A percentile compares a stretch with the other conserved stretches of the same genome.
Conservation (phyloP, 2,888 invertebrate genomes). For the Chymomyza fuscimana region DNA sequence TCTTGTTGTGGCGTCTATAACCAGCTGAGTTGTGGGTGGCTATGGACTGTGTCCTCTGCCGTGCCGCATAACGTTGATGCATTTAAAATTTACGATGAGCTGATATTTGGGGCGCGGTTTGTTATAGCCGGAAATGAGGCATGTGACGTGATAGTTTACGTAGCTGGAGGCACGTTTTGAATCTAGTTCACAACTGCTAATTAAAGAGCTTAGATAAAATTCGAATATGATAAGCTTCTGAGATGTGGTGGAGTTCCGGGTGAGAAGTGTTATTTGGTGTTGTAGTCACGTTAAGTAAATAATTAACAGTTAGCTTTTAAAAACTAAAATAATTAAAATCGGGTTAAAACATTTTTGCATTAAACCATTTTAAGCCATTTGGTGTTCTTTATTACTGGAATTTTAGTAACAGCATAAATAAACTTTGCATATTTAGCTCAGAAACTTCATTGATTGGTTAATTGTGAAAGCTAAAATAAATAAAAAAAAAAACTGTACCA, state of each 20-base stretch:
- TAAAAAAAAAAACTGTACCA: too few species aligned
- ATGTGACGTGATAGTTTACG: slow-evolving; percentile 2
- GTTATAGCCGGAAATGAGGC: slow-evolving; percentile 36
- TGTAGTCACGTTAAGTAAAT: too few species aligned
- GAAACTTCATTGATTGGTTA: too few species aligned
- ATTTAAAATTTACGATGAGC: neutral
- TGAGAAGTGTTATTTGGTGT: too few species aligned
- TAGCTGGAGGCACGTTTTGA: neutral
- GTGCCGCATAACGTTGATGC: neutral
- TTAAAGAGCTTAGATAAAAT: neutral
- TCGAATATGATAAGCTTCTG: neutral
- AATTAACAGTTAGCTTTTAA: too few species aligned
- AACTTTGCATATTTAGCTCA: too few species aligned
- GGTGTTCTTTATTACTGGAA: too few species aligned
- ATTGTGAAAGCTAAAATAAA: too few species aligned
- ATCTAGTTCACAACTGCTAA: neutral
- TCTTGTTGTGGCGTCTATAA: slow-evolving; percentile 42
- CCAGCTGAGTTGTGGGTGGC: slow-evolving; percentile 41
- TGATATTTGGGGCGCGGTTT: slow-evolving; percentile 57
- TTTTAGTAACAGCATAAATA: too few species aligned
- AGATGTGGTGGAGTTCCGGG: neutral
- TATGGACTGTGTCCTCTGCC: neutral
- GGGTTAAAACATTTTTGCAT: too few species aligned
- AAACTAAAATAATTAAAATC: too few species aligned
- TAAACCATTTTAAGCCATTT: too few species aligned